Evolutionary conservation across 2,113 vertebrate species (phyloP).

Genomic region (Sturnus vulgaris): DNA sequence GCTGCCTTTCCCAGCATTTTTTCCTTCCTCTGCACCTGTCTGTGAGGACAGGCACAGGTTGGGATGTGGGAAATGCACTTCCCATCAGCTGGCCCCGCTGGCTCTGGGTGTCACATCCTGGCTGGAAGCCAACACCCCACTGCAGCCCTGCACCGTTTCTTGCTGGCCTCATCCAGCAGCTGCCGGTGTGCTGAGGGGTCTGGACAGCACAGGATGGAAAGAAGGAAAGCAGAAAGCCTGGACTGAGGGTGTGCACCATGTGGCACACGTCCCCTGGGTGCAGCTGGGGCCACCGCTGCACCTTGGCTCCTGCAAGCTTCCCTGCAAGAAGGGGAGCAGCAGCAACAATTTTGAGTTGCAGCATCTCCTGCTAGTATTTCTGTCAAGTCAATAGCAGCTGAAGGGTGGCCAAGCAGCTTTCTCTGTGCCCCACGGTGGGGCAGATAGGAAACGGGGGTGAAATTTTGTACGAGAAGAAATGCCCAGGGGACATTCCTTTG

Average conservation of each 20-base stretch:
- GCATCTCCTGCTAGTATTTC: neutral
- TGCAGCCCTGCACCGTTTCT: neutral
- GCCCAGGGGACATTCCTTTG: neutral
- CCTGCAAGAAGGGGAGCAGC: neutral
- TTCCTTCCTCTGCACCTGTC: neutral
- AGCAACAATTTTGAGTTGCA: neutral
- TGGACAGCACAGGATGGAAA: accelerated
- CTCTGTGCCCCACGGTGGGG: neutral
- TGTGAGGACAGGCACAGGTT: neutral
- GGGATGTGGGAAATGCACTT: neutral
- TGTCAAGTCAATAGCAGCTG: accelerated
- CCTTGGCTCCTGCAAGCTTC: neutral
- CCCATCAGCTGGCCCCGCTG: neutral
- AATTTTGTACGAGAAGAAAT: neutral
- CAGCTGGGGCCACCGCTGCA: accelerated
- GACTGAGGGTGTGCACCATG: accelerated
- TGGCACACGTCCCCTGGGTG: neutral
- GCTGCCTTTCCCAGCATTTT: neutral
- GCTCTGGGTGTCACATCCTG: neutral
- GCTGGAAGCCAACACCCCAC: neutral
- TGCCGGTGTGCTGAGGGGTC: neutral
- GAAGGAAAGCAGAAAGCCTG: neutral
- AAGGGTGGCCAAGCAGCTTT: neutral
- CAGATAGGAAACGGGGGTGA: neutral
- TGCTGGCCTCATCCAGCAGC: neutral